Conservation (phyloP, 2,113 vertebrate species). For the Ellobius talpinus region DNA sequence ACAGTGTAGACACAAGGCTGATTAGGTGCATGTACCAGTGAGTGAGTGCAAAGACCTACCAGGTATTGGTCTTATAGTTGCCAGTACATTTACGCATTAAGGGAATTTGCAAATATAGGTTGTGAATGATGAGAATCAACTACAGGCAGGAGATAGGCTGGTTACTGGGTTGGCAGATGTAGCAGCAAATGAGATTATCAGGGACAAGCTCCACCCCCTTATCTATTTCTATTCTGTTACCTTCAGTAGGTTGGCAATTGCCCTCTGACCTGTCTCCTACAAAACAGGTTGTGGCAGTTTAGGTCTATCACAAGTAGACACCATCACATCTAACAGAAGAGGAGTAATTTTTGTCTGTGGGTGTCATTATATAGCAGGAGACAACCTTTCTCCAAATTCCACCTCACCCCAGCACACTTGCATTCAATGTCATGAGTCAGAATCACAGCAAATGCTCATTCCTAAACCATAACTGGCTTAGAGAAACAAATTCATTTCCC, state of each 20-base stretch:
- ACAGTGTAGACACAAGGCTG: not conserved
- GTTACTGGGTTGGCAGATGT: not conserved
- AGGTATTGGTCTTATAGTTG: not conserved
- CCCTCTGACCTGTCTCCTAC: not conserved
- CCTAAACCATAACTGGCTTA: conserved; percentile 18
- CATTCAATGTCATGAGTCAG: not conserved
- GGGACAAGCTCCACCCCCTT: not conserved
- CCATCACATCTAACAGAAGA: not conserved
- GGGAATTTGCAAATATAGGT: not conserved
- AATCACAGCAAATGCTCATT: not conserved
- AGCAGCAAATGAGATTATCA: not conserved
- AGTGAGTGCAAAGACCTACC: not conserved
- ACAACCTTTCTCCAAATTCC: not conserved
- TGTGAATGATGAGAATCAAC: not conserved
- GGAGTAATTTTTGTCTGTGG: not conserved
- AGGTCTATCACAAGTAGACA: not conserved
- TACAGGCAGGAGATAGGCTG: not conserved
- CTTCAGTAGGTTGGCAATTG: not conserved
- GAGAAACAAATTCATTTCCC: not conserved
- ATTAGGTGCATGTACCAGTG: not conserved
- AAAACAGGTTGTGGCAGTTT: not conserved
- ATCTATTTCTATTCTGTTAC: not conserved
- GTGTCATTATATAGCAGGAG: not conserved
- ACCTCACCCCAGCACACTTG: not conserved
- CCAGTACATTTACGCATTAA: not conserved